A percentile compares a stretch with the other conserved stretches of the same genome.
Conservation (phyloP, 2,113 vertebrate genomes). For the Urocolius indicus region DNA sequence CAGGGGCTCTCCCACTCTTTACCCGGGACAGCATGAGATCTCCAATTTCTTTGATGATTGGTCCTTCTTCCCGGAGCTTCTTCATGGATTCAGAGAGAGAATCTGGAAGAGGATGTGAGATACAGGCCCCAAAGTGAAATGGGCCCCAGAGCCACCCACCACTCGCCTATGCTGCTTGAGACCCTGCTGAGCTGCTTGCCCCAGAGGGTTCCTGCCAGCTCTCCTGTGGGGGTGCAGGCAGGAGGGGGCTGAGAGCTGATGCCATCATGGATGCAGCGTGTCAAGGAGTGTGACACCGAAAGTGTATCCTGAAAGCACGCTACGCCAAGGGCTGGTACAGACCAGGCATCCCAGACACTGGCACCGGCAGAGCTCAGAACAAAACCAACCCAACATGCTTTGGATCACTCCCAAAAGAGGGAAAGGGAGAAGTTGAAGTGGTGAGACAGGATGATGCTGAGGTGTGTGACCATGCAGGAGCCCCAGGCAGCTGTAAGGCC, state of each 20-base stretch:
- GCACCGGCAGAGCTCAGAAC: background rate
- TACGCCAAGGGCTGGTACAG: background rate
- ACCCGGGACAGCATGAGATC: slow-evolving; percentile 91
- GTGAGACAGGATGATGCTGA: fast-evolving
- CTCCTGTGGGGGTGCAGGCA: background rate
- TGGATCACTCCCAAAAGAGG: background rate
- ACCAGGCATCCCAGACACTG: fast-evolving
- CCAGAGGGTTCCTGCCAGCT: background rate
- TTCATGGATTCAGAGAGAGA: slow-evolving; percentile 91
- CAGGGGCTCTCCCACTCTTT: background rate
- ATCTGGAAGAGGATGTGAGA: slow-evolving; percentile 64
- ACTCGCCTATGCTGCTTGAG: fast-evolving
- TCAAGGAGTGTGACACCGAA: fast-evolving
- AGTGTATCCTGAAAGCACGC: background rate
- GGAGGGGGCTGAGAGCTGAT: background rate
- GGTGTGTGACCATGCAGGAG: background rate
- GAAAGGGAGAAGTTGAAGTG: fast-evolving
- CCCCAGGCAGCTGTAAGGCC: no score
- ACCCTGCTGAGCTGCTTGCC: no score
- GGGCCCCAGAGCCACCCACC: background rate
- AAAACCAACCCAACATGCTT: background rate
- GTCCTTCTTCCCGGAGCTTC: slow-evolving; percentile 84
- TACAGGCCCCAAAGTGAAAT: fast-evolving
- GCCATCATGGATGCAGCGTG: fast-evolving
- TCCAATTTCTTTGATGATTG: slow-evolving; percentile 88